These are phyloP conservation scores for Camponotus floridanus DNA, from an alignment of 1,140 invertebrate genomes.

Conservation along the genomic window DNA sequence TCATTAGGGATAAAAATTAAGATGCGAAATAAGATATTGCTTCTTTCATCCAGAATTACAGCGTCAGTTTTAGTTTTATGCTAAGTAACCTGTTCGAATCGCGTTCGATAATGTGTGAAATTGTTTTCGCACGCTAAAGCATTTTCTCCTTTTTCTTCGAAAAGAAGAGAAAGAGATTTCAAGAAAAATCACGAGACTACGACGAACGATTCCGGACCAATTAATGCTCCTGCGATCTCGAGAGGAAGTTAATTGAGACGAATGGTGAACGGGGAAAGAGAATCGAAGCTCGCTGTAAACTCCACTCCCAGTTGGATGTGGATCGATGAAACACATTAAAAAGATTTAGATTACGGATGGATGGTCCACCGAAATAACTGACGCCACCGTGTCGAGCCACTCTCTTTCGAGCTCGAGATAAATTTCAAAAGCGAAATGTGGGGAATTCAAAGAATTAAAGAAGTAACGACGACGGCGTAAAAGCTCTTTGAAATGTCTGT, in stretches of 20 bases:
- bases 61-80: not conserved
- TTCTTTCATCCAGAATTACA: not conserved
- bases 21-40: constrained; percentile 25
- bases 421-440: constrained; percentile 28
- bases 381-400: constrained; percentile 50
- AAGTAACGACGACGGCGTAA: constrained; percentile 38
- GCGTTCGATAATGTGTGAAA: not conserved
- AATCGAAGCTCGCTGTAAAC: constrained; percentile 45
- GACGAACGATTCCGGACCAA: constrained; percentile 30
- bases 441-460: constrained; percentile 26
- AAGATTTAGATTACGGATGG: constrained; percentile 57
- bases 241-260: constrained; percentile 59
- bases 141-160: not conserved
- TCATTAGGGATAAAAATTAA: not conserved
- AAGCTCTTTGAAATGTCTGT: not conserved
- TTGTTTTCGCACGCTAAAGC: not conserved
- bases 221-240: constrained; percentile 43
- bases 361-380: constrained; percentile 23
- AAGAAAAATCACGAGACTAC: constrained; percentile 53
- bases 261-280: constrained; percentile 30
- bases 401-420: constrained; percentile 51
- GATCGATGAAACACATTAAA: constrained; percentile 61
- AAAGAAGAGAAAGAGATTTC: not conserved
- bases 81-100: constrained; percentile 20
- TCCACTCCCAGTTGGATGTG: constrained; percentile 1